Evolutionary conservation across 2,888 invertebrate genomes (phyloP).

Genomic region (Cyclophora punctaria): DNA sequence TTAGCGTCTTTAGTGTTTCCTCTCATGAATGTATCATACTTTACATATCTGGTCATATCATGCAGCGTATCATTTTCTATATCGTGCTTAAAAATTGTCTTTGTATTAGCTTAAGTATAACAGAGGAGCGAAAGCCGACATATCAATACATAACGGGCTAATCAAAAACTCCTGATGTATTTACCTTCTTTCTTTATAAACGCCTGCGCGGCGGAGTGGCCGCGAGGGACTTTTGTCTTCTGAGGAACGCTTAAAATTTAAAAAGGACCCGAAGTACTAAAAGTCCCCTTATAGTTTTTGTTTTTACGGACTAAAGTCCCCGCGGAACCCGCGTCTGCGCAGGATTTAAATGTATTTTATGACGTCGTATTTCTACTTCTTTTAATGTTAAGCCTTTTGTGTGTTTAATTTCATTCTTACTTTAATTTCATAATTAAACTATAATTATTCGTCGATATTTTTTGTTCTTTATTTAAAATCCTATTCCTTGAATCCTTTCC

Average conservation of each 20-base stretch:
- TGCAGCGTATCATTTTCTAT: constrained; percentile 43
- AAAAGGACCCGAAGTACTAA: no score
- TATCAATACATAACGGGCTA: constrained; percentile 45
- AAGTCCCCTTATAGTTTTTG: no score
- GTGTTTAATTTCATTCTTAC: constrained; percentile 73
- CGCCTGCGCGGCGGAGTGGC: no score
- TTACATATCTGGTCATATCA: constrained; percentile 67
- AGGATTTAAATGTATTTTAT: constrained; percentile 28
- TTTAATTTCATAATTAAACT: constrained; percentile 73
- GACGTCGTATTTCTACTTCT: constrained; percentile 51
- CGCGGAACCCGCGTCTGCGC: no score
- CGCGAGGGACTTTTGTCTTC: no score
- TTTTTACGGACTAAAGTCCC: no score
- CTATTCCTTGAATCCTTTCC: constrained; percentile 26
- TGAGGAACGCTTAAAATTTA: no score
- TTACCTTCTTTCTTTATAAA: constrained; percentile 1
- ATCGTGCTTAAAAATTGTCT: constrained; percentile 55
- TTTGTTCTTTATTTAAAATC: constrained; percentile 62
- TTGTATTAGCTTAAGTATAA: constrained; percentile 48
- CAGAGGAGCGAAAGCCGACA: constrained; percentile 54
- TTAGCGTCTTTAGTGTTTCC: no score
- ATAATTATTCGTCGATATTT: constrained; percentile 66
- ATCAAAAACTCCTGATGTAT: constrained; percentile 15
- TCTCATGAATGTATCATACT: no score
- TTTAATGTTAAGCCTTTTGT: constrained; percentile 70